Conservation (phyloP, 2,888 invertebrate species). For the Drosophila maculinotata region DNA sequence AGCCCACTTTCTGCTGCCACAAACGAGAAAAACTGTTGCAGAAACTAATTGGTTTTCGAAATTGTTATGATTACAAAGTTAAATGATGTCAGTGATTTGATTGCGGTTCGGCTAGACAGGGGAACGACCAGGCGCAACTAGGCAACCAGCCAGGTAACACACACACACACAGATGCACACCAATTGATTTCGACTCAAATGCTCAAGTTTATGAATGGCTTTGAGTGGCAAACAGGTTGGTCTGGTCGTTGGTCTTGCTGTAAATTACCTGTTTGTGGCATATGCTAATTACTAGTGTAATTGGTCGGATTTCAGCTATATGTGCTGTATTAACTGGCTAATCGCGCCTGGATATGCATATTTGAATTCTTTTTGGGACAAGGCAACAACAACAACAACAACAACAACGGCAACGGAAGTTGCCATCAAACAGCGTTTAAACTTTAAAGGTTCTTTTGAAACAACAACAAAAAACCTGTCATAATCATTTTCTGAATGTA, state of each 20-base stretch:
- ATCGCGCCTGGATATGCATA: constrained; percentile 33
- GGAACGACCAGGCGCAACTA: not conserved
- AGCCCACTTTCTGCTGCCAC: constrained; percentile 56
- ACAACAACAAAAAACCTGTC: constrained; percentile 13
- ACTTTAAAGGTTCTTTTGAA: constrained; percentile 45
- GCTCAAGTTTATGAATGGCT: constrained; percentile 68
- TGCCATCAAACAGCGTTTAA: constrained; percentile 28
- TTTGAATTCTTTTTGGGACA: constrained; percentile 47
- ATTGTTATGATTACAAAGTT: constrained; percentile 80
- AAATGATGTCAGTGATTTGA: constrained; percentile 76
- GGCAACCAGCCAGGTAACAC: constrained; percentile 2
- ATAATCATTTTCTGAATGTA: constrained; percentile 55
- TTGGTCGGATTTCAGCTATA: constrained; percentile 37
- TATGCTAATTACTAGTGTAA: constrained; percentile 73
- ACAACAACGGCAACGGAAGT: constrained; percentile 52
- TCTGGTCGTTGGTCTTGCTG: constrained; percentile 28
- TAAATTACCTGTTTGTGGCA: constrained; percentile 56
- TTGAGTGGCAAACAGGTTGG: constrained; percentile 54
- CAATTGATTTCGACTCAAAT: constrained; percentile 46
- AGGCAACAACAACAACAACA: constrained; percentile 35
- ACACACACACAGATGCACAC: not conserved
- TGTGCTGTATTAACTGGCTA: constrained; percentile 21
- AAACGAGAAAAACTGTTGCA: constrained; percentile 44
- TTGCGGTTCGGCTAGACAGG: constrained; percentile 60
- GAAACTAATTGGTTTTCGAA: constrained; percentile 75